Base-by-base conservation (phyloP, 2,113 vertebrate genomes). In the Heterocephalus glaber region DNA sequence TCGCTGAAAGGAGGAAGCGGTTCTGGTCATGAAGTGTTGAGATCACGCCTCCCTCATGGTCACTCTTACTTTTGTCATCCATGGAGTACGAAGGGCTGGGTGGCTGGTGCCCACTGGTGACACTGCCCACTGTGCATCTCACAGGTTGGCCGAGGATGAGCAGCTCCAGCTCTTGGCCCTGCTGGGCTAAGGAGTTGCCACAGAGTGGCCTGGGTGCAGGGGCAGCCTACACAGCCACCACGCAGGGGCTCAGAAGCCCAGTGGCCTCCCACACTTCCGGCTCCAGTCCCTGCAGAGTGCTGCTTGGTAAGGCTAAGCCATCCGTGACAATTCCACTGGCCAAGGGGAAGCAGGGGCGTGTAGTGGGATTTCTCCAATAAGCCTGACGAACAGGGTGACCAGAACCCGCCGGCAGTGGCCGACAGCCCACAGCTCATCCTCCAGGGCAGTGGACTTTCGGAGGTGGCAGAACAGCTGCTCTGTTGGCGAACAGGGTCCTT, bases 101-200 rank as follows among this genome's bases (percentile, higher is more conserved):
- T 49, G 47, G 5, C 47, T 49, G 47, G 47, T 49, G 47, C 47
- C 47, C 47, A 49, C 89, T 98, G n/a, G n/a, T n/a, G n/a, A n/a
- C n/a, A n/a, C 28, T 92, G 97, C 61, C 95, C 98, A 61, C 68
- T 95, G 70, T 68, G 44, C 35, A 6, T 96, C 95, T 97, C 24
- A 97, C 47, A 96, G 96, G 1, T 49, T 97, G 79, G 47, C 83
- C 0, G 68, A 90, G 58, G 38, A 89, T 1, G 95, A 98, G 33
- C 10, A 92, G 13, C 47, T 81, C 3, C 94, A 93, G 63, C 44
- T 98, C 79, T 68, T 98, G 94, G 88, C 89, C 68, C 65, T 89
- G 83, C 60, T 98, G 61, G 98, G 96, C 20, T 98, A 52, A 54
- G 3, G 90, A 60, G 56, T 14, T 47, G 66, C 1, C 26, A 41